Evolutionary conservation across 2,888 invertebrate genomes (phyloP), one percentile per base, ranked within the genome.

Genomic region (Caenorhabditis virilis): DNA sequence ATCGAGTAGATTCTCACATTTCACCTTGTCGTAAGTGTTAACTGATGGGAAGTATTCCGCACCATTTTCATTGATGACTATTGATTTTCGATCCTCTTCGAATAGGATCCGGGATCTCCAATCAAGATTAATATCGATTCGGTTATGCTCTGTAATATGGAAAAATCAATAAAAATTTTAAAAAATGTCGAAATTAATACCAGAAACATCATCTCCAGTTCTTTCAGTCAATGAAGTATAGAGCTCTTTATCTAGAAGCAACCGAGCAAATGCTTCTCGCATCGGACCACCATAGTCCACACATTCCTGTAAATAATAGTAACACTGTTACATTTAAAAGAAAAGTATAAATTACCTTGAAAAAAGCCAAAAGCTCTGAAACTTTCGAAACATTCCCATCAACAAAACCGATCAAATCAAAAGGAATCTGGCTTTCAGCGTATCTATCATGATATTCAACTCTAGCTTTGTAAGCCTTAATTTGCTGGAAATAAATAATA

Each of bases 261-360:
- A 56, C 22, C 57, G 38, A 11, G 72, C 51, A 18, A 79, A 58
- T 1, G 65, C 56, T 11, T 61, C 54, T 13, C 71, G 48, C 65
- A 74, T 67, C 47, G 77, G 77, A 22, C 76, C 74, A 18, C 77
- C 76, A 45, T 56, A 60, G 33, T 75, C 71, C 1, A 69, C 64
- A 46, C 65, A 65, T 48, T 72, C 65, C 71, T 77, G 50, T 16
- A 71, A 55, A 6, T 18, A 23, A 26, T 6, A 25, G 22, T 43
- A 30, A 30, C 13, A 55, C n/a, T 15, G n/a, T 58, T 50, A n/a
- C 16, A 18, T 42, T n/a, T 23, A 4, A 2, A 27, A 35, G 16
- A 41, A 46, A 48, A 46, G 25, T 23, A 15, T 41, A n/a, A 36
- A 26, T 15, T 26, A 71, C 74, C 55, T 75, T 73, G 9, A 73